Base-by-base conservation (phyloP, 53 echinoderm and acorn worm species). In the Astropecten irregularis region DNA sequence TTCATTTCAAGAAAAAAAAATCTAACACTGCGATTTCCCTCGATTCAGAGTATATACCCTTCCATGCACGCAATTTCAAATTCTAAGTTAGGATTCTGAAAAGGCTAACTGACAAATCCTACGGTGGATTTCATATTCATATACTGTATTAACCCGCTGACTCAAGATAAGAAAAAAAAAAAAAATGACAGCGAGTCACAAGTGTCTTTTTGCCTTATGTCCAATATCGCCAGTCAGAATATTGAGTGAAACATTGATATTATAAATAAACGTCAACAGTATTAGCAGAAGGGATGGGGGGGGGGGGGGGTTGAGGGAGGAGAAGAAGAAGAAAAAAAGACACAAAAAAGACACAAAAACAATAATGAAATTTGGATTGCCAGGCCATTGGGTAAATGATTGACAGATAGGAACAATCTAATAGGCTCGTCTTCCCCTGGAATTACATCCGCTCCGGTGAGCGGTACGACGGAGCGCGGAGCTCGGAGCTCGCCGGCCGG, bases 341-440 rank as follows among this genome's bases (percentile, higher is more conserved):
- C 10, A 27, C 28, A 58, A 31, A 58, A n/a, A n/a, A n/a, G n/a
- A n/a, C n/a, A 71, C 33, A 71, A 71, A 48, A 33, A 28, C 57
- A 61, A 79, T 79, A 79, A 79, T 79, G 79, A 79, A 79, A 79
- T 79, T 61, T 62, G 61, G 42, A 28, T 79, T 60, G 40, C 33
- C 79, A 62, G 62, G 38, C 56, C 44, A 62, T 62, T 62, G 40
- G 47, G 23, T 79, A 37, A 79, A 79, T 79, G 79, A 79, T 62
- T 79, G 79, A 79, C 79, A 79, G 79, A 60, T 26, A 44, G 61
- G 62, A 40, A 79, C 79, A 79, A 79, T 79, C 63, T 79, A 79
- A 79, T 79, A 44, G 79, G 60, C 63, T 71, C 23, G 32, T 25
- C 70, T 40, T 46, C 61, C 79, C 72, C 46, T 20, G 27, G 62